These are phyloP conservation scores for Hyperoplus lanceolatus DNA, from an alignment of 2,797 vertebrate species.

Conservation along the genomic window DNA sequence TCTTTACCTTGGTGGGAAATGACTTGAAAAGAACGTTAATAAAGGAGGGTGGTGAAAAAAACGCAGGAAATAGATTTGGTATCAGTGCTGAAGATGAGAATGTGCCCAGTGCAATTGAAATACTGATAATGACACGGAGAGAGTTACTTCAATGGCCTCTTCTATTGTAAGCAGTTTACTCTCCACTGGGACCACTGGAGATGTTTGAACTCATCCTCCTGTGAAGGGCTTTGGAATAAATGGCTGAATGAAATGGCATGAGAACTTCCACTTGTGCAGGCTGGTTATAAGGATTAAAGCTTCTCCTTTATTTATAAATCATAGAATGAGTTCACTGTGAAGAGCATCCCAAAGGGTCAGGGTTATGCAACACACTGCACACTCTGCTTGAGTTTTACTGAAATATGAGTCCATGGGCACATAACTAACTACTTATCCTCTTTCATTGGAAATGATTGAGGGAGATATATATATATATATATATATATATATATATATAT, in stretches of 20 bases:
- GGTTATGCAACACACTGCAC: constrained; percentile 4
- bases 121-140: constrained; percentile 20
- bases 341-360: constrained; percentile 31
- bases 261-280: constrained; percentile 20
- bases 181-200: constrained; percentile 28
- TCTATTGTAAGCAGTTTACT: constrained; percentile 28
- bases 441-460: background rate
- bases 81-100: constrained; percentile 45
- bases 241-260: constrained; percentile 23
- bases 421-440: background rate
- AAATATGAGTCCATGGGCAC: constrained; percentile 11
- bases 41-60: background rate
- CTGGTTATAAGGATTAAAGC: constrained; percentile 38
- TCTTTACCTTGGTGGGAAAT: constrained; percentile 37
- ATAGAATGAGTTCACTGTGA: constrained; percentile 16
- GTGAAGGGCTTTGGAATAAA: constrained; percentile 46
- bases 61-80: constrained; percentile 28
- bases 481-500: background rate
- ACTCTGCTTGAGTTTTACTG: constrained; percentile 4
- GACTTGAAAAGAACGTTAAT: constrained; percentile 58
- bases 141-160: constrained; percentile 32
- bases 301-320: constrained; percentile 42
- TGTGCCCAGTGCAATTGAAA: constrained; percentile 45
- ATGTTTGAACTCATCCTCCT: constrained; percentile 41
- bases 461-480: background rate